Evolutionary conservation across 1,140 invertebrate species (phyloP).

Genomic region (Tetramorium parvispinum): DNA sequence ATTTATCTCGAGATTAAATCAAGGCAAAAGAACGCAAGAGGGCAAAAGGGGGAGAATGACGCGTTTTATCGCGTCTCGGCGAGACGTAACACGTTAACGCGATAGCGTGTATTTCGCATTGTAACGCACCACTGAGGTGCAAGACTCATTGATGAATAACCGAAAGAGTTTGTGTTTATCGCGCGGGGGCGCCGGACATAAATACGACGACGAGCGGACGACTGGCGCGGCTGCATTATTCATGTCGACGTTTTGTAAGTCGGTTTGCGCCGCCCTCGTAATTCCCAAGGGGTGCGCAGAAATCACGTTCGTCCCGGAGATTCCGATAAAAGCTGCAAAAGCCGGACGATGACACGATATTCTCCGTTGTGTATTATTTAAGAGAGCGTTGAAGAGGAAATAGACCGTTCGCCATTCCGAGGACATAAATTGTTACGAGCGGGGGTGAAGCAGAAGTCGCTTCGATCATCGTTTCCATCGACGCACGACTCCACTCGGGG

Average conservation of each 20-base stretch:
- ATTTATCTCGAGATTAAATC: conserved; percentile 55
- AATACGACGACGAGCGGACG: conserved; percentile 27
- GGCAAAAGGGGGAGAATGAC: not conserved
- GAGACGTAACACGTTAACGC: not conserved
- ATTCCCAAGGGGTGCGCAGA: conserved; percentile 23
- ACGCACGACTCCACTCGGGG: not conserved
- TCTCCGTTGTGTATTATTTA: conserved; percentile 38
- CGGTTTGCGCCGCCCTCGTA: conserved; percentile 21
- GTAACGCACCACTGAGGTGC: not conserved
- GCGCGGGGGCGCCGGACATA: not conserved
- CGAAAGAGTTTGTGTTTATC: conserved; percentile 15
- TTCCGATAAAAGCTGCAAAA: conserved; percentile 25
- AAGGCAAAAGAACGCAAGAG: not conserved
- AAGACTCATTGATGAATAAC: conserved; percentile 9
- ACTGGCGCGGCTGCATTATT: conserved; percentile 33
- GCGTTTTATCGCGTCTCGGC: not conserved
- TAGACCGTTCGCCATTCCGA: not conserved
- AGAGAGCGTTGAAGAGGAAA: not conserved
- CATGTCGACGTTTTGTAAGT: conserved; percentile 54
- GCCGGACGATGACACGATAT: conserved; percentile 5
- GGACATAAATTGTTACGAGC: not conserved
- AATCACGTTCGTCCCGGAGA: conserved; percentile 45
- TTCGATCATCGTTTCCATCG: not conserved
- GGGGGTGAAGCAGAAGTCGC: not conserved
- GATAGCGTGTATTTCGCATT: conserved; percentile 2